Conservation (phyloP, 2,888 invertebrate genomes). For the Rosalia funebris region DNA sequence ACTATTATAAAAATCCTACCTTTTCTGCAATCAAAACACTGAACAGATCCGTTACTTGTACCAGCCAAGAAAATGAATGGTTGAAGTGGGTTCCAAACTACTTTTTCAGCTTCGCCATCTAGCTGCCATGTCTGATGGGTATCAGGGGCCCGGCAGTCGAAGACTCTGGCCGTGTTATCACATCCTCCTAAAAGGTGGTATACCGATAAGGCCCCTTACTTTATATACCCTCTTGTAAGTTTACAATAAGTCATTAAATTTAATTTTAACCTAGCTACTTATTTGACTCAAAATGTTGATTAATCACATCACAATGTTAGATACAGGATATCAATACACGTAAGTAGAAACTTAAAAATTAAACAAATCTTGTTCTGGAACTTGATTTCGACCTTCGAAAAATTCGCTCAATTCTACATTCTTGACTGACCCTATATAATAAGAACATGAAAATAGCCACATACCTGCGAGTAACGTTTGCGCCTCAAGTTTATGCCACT, state of each 20-base stretch:
- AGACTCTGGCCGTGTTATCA: slow-evolving; percentile 81
- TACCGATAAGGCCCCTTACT: too few species aligned
- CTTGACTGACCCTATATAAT: background rate
- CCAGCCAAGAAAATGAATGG: slow-evolving; percentile 80
- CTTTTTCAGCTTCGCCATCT: slow-evolving; percentile 85
- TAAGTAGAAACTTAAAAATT: too few species aligned
- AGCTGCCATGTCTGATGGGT: slow-evolving; percentile 77
- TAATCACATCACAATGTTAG: too few species aligned
- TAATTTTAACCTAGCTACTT: too few species aligned
- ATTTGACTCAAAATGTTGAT: too few species aligned
- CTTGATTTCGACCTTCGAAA: too few species aligned
- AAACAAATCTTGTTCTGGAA: too few species aligned
- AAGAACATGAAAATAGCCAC: background rate
- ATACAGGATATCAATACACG: too few species aligned
- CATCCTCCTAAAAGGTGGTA: slow-evolving; percentile 78
- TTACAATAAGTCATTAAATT: too few species aligned
- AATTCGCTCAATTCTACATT: too few species aligned
- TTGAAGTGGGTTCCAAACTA: slow-evolving; percentile 84
- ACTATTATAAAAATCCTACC: slow-evolving; percentile 51
- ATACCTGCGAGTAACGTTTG: slow-evolving; percentile 77
- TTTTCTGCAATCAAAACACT: slow-evolving; percentile 79
- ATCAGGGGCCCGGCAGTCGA: slow-evolving; percentile 78
- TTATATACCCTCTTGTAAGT: too few species aligned
- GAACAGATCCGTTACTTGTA: slow-evolving; percentile 74
- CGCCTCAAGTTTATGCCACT: slow-evolving; percentile 86